Base-by-base conservation (phyloP, 2,113 vertebrate species). In the Peromyscus californicus region DNA sequence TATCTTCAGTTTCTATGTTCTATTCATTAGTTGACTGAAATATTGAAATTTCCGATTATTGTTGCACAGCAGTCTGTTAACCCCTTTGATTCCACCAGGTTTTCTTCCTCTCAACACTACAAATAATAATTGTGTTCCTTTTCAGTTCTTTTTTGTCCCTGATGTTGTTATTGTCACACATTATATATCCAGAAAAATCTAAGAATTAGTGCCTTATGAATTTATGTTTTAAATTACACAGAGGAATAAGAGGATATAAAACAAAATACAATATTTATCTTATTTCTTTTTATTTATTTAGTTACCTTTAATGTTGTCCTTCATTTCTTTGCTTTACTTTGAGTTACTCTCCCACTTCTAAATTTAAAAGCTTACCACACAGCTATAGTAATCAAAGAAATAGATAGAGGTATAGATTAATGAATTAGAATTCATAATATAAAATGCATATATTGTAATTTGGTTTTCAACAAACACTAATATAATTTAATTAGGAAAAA, bases 301-400 rank as follows among this genome's bases (percentile, higher is more conserved):
- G 21, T 59, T 39, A 57, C 59, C 78, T 89, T 82, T 83, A 83
- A 61, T 65, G 15, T 19, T 83, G 22, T 42, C 51, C 42, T 88
- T 78, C 54, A 85, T 90, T 90, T 93, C 22, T 48, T 88, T 89
- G 75, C 65, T 96, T 90, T 61, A 42, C 51, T 90, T 82, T 89
- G 80, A 70, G 33, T 78, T 63, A 45, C 83, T 85, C 22, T 17
- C 31, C 4, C 3, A 75, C 31, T 51, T 36, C 54, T 93, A 42
- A 74, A 39, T 61, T 74, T 83, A 42, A 24, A 84, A 84, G 36
- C 1, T 63, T 61, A 75, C 39, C 51, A 75, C 83, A 65, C 39
- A 48, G 33, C 13, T 57, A 36, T 59, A n/a, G 24, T 54, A 57
- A 39, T 80, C 63, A 82, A 70, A 79, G 33, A 61, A 65, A 89